Evolutionary conservation across 2,888 invertebrate species (phyloP).

Genomic region (Copidosoma aretas): DNA sequence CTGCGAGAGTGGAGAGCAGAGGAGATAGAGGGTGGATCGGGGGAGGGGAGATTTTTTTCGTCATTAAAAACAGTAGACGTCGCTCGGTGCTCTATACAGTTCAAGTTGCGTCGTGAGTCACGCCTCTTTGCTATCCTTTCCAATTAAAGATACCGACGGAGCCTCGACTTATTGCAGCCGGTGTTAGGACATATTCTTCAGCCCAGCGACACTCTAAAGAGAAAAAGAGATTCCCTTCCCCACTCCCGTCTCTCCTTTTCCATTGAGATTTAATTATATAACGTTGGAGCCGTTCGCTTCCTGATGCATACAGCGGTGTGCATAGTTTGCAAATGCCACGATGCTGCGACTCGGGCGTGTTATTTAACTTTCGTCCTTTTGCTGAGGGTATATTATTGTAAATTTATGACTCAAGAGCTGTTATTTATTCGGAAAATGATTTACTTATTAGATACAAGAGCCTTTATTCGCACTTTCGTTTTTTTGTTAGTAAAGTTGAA

Average conservation of each 20-base stretch:
- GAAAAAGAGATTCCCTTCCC: not conserved
- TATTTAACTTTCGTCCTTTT: not conserved
- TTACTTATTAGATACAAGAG: too few species aligned
- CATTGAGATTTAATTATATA: conserved; percentile 35
- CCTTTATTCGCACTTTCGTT: too few species aligned
- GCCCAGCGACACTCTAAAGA: not conserved
- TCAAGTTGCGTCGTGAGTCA: conserved; percentile 33
- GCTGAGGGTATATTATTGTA: not conserved
- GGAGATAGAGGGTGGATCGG: not conserved
- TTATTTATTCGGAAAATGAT: too few species aligned
- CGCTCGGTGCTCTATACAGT: conserved; percentile 22
- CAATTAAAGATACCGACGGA: conserved; percentile 47
- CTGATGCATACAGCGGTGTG: conserved; percentile 9
- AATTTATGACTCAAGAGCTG: not conserved
- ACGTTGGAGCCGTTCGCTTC: not conserved
- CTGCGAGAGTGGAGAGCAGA: conserved; percentile 17
- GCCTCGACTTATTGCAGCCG: conserved; percentile 26
- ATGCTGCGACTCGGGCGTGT: not conserved
- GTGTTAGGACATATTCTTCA: conserved; percentile 35
- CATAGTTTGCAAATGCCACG: not conserved
- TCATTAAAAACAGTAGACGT: conserved; percentile 37
- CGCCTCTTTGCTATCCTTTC: conserved; percentile 44
- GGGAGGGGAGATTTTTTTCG: conserved; percentile 18
- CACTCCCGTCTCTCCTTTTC: conserved; percentile 12
- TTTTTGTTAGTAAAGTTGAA: too few species aligned